Percentiles rank a stretch among this genome's conserved stretches.
These are phyloP conservation scores for Autographa gamma DNA, from an alignment of 2,888 invertebrate genomes.

Conservation along the genomic window DNA sequence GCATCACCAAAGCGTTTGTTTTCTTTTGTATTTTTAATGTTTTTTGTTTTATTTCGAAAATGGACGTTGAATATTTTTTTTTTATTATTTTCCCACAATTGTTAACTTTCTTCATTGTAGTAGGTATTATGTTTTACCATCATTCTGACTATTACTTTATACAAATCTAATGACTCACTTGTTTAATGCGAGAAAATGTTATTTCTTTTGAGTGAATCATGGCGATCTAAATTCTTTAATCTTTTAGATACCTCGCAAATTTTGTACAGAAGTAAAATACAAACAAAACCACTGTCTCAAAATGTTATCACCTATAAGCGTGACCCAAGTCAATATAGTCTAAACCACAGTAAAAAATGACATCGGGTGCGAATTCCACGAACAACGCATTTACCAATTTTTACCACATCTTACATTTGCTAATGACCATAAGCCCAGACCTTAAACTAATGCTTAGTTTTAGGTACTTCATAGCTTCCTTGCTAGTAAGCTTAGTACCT, in stretches of 20 bases:
- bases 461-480: background rate
- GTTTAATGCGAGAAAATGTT: conserved; percentile 31
- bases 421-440: background rate
- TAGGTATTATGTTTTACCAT: conserved; percentile 23
- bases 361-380: conserved; percentile 56
- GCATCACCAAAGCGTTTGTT: conserved; percentile 34
- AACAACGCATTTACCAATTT: conserved; percentile 47
- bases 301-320: no score
- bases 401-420: background rate
- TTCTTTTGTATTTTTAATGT: conserved; percentile 27
- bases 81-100: conserved; percentile 27
- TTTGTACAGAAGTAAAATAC: conserved; percentile 3
- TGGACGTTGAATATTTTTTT: conserved; percentile 18
- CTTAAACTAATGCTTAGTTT: no score
- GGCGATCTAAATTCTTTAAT: conserved; percentile 33
- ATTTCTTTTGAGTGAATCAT: conserved; percentile 43
- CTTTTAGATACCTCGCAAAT: background rate
- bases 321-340: no score
- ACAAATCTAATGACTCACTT: conserved; percentile 52
- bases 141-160: conserved; percentile 26
- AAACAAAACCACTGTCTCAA: no score
- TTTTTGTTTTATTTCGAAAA: conserved; percentile 12
- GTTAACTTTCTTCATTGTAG: conserved; percentile 41
- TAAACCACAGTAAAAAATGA: conserved; percentile 16
- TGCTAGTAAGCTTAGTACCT: background rate